Evolutionary conservation across 2,797 vertebrate species (phyloP).

Genomic region (Halcyon leucocephala): DNA sequence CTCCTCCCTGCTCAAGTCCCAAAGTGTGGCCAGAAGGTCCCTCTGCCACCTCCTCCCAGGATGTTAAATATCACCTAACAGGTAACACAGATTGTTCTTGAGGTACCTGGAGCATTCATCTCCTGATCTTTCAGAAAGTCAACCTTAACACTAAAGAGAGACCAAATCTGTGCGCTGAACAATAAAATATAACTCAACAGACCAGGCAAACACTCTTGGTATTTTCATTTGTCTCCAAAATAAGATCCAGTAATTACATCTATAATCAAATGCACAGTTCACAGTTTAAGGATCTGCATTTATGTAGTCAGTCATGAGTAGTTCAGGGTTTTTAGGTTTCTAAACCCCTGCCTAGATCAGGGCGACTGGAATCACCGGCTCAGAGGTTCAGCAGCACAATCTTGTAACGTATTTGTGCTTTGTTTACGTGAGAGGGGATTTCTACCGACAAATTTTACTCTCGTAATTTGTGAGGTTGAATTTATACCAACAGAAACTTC

Average conservation of each 20-base stretch:
- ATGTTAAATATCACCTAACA: neutral
- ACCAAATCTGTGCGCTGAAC: neutral
- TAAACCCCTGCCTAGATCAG: slow-evolving; percentile 1
- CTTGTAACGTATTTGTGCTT: neutral
- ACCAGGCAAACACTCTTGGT: neutral
- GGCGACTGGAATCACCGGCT: neutral
- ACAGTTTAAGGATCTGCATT: slow-evolving; percentile 8
- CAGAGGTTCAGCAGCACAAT: neutral
- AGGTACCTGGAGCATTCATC: neutral
- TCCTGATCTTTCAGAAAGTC: neutral
- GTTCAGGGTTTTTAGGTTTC: slow-evolving; percentile 12
- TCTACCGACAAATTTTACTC: neutral
- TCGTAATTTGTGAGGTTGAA: neutral
- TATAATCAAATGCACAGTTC: slow-evolving; percentile 24
- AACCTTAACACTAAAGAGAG: neutral
- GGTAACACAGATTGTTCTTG: neutral
- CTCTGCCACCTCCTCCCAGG: neutral
- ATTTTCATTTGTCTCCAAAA: slow-evolving; percentile 27
- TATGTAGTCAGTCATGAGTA: slow-evolving; percentile 10
- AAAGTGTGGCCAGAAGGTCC: neutral
- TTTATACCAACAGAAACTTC: neutral
- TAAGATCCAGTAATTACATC: slow-evolving; percentile 28
- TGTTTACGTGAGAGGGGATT: neutral
- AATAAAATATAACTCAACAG: neutral
- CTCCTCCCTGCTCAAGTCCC: neutral